A percentile compares a stretch with the other conserved stretches of the same genome.
These are phyloP conservation scores for Apostichopus californicus DNA, from an alignment of 35 echinoderm and acorn worm species.

Conservation along the genomic window DNA sequence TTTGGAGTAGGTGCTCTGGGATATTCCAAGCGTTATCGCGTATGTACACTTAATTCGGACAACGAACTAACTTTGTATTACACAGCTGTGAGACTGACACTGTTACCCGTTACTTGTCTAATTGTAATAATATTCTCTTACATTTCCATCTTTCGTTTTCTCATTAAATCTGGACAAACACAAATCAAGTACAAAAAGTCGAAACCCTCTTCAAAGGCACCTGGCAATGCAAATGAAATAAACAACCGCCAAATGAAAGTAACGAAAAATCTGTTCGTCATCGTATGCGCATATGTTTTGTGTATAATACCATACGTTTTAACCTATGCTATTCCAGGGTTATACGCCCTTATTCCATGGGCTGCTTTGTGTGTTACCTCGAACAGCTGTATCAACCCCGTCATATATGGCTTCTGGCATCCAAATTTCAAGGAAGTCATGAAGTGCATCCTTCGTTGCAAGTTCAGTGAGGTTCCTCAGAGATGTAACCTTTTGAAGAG, in stretches of 20 bases:
- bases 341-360: constrained; percentile 2
- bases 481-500: neutral
- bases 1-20: neutral
- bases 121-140: neutral
- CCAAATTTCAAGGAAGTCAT: constrained; percentile 1
- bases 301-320: neutral
- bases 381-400: neutral
- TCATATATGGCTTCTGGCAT: constrained; percentile 2
- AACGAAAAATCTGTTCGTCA: constrained; percentile 25
- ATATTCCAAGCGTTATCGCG: neutral
- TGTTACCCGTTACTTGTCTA: neutral
- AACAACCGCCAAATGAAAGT: neutral
- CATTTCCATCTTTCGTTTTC: neutral
- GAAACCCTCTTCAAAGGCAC: neutral
- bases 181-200: no score
- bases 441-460: neutral
- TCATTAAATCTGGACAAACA: neutral
- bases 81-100: neutral
- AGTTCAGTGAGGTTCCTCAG: neutral
- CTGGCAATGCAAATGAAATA: neutral
- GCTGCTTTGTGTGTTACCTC: neutral
- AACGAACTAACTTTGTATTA: neutral
- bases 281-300: neutral
- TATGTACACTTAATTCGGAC: neutral
- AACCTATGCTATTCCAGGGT: neutral